A percentile compares a stretch with the other conserved stretches of the same genome.
Conservation (phyloP, 1,140 invertebrate species). For the Zophobas atratus region DNA sequence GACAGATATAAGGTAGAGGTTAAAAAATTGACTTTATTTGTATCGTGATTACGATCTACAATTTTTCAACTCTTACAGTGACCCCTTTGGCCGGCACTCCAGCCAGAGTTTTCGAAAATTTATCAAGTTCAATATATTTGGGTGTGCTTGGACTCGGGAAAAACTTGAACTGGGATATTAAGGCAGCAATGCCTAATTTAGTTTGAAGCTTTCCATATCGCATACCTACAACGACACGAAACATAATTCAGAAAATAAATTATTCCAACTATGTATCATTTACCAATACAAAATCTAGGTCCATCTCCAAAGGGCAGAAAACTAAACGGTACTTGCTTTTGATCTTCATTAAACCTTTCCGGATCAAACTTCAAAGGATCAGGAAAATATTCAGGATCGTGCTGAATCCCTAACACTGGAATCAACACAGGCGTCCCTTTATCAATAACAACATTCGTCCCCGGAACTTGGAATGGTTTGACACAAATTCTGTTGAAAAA, state of each 20-base stretch:
- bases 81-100: background rate
- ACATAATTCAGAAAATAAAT: background rate
- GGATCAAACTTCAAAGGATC: slow-evolving; percentile 76
- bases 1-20: too few species aligned
- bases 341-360: slow-evolving; percentile 71
- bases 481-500: slow-evolving; percentile 64
- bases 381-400: slow-evolving; percentile 70
- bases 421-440: slow-evolving; percentile 61
- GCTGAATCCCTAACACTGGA: slow-evolving; percentile 61
- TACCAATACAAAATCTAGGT: slow-evolving; percentile 72
- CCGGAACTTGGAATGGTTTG: slow-evolving; percentile 63
- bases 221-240: slow-evolving; percentile 46
- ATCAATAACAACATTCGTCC: slow-evolving; percentile 53
- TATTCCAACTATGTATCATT: slow-evolving; percentile 36
- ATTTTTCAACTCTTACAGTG: slow-evolving; percentile 15
- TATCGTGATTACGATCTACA: background rate
- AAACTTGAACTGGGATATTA: slow-evolving; percentile 57
- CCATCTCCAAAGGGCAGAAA: slow-evolving; percentile 74
- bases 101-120: slow-evolving; percentile 14
- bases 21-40: too few species aligned
- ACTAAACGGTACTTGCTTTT: slow-evolving; percentile 66
- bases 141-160: slow-evolving; percentile 27
- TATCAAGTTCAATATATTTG: slow-evolving; percentile 23
- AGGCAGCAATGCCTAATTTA: slow-evolving; percentile 38
- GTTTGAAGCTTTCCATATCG: slow-evolving; percentile 67